Percentiles rank a stretch among this genome's conserved stretches.
These are phyloP conservation scores for Glaucopsyche alexis DNA, from an alignment of 2,888 invertebrate species.

Conservation along the genomic window DNA sequence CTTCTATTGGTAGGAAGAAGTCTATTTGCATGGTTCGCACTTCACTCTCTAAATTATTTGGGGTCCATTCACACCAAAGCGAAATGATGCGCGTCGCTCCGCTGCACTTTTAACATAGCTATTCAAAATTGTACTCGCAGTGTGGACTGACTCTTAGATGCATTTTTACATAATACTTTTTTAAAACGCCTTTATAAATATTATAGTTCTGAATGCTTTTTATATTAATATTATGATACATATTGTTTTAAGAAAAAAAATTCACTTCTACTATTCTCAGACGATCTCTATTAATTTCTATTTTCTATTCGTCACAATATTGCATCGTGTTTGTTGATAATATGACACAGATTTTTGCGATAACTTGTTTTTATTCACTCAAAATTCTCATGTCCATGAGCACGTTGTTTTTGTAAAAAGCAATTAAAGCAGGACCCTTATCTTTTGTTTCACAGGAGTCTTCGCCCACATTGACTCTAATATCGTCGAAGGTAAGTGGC, in stretches of 20 bases:
- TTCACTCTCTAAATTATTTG: not conserved
- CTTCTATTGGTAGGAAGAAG: not conserved
- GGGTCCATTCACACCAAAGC: too few relatives aligned
- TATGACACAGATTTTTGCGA: not conserved
- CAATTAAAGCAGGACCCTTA: conserved; percentile 71
- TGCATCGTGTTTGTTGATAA: not conserved
- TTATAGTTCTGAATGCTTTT: not conserved
- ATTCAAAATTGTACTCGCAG: too few relatives aligned
- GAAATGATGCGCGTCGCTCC: too few relatives aligned
- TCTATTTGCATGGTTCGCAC: not conserved
- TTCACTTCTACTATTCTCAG: not conserved
- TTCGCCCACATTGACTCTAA: conserved; percentile 87
- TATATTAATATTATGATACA: too few relatives aligned
- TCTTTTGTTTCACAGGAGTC: conserved; percentile 85
- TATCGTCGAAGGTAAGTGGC: conserved; percentile 87
- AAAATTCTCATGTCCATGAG: conserved; percentile 22
- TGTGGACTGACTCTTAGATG: not conserved
- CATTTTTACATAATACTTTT: not conserved
- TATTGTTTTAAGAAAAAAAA: too few relatives aligned
- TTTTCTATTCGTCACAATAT: not conserved
- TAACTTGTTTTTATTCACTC: not conserved
- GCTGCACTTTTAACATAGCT: too few relatives aligned
- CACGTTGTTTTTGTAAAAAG: conserved; percentile 43
- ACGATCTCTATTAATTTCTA: not conserved
- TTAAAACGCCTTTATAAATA: not conserved